Evolutionary conservation across 2,797 vertebrate species (phyloP), one percentile per base, ranked within the genome.

Genomic region (Yasuhikotakia modesta): DNA sequence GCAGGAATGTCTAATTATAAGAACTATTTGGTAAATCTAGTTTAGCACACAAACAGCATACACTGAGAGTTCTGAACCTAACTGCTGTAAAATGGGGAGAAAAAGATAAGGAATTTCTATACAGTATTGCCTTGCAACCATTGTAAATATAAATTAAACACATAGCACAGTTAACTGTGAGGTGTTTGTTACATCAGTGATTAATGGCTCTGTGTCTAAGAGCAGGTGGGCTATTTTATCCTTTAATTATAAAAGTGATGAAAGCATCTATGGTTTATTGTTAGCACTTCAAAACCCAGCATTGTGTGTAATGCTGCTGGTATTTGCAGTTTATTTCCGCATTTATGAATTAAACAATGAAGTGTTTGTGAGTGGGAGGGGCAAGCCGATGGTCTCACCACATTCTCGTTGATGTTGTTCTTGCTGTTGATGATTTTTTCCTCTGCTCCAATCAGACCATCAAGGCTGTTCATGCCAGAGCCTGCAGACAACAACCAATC

Each of bases 351-450:
- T 43, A 10, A 43, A 43, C 39, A 43, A 43, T 11, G 35, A 39
- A 45, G 46, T 19, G 22, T 73, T 46, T 3, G 10, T 57, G 63
- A 7, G 39, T 43, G 39, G 35, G 5, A 5, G 13, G 78, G 61
- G 58, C 69, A 57, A 5, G 32, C 68, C 22, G 46, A 11, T 0
- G 13, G 0, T 83, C 95, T 95, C 90, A 99, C 97, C 96, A 97
- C 92, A 11, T 95, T 96, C 81, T 95, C 90, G 81, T 94, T 94
- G 85, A 95, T 93, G 89, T 96, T 96, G 84, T 92, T 93, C 90
- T 96, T 96, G 92, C 92, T 95, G 93, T 97, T 99, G 86, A 98
- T 95, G 83, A 95, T 91, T 84, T 95, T 95, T 86, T 99, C 96
- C 85, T 98, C 96, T 0, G 95, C 93, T 0, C 96, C 97, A 0